Evolutionary conservation across 2,888 invertebrate species (phyloP), one percentile per base, ranked within the genome.

Genomic region (Plusia festucae): DNA sequence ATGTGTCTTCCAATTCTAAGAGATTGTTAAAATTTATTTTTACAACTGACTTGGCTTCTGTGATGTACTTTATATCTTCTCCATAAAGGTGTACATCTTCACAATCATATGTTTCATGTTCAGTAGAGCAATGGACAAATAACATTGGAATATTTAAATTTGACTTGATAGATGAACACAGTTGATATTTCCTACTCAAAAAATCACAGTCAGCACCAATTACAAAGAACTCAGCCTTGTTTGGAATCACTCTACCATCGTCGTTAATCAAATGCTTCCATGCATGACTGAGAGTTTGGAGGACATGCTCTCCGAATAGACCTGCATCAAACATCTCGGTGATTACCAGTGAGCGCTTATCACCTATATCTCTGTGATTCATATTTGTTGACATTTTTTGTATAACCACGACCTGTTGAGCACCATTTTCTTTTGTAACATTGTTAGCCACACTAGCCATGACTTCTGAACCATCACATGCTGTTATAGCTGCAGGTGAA

Each of bases 241-340:
- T 88, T 1, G 97, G 97, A 67, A 97, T 90, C 4, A 97, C 94
- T 83, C 92, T 92, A 6, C 95, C 96, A 59, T 84, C 81, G 22
- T 89, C 77, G 27, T 81, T 76, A 20, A 97, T 85, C 52, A 98
- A 92, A 76, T 96, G 88, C 63, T 96, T 90, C 96, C 97, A 97
- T 7, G 97, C 97, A 91, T 98, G 97, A 51, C 95, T 89, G 51
- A 97, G 85, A 18, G 96, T 96, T 75, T 96, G 94, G 52, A 98
- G 87, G 40, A 97, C 95, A 80, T 96, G 95, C 90, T 98, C 98
- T 1, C 98, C 98, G 88, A 98, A 97, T 27, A 98, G 86, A 0
- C 97, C 98, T 56, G 97, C 96, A 93, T 98, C 98, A 92, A 98
- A 97, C 72, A 97, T 96, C 91, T 98, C 98, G 2, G 97, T 97